These are phyloP conservation scores for Carterocephalus palaemon DNA, from an alignment of 2,888 invertebrate species.

Conservation along the genomic window DNA sequence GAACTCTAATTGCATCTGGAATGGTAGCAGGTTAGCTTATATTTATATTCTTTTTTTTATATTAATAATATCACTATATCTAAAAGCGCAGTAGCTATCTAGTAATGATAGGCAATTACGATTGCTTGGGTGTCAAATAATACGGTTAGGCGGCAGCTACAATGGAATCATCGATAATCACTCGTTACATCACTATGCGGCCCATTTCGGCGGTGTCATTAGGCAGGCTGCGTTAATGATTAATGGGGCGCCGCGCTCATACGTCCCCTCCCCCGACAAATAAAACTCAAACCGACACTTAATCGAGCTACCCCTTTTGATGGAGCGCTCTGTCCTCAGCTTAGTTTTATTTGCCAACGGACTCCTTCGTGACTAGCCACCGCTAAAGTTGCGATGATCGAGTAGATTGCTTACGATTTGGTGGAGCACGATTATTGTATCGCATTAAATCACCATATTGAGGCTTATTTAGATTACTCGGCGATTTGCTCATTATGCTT, in stretches of 20 bases:
- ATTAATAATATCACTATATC: conserved; percentile 14
- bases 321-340: conserved; percentile 61
- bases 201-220: conserved; percentile 77
- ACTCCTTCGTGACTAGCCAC: conserved; percentile 49
- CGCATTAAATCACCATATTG: conserved; percentile 34
- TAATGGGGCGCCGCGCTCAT: conserved; percentile 73
- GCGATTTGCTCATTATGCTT: conserved; percentile 22
- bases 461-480: conserved; percentile 30
- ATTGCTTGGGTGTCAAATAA: conserved; percentile 35
- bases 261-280: conserved; percentile 58
- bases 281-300: conserved; percentile 74
- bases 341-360: conserved; percentile 59
- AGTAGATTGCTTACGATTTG: conserved; percentile 52
- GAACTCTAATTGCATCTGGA: too few species aligned
- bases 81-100: conserved; percentile 19
- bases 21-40: too few species aligned
- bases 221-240: conserved; percentile 77
- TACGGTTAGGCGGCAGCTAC: conserved; percentile 34
- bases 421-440: conserved; percentile 53
- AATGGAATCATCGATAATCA: conserved; percentile 41
- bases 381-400: conserved; percentile 44
- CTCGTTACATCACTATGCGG: conserved; percentile 49
- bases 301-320: conserved; percentile 77
- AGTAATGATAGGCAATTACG: conserved; percentile 36
- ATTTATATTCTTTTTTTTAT: too few species aligned